Conservation (phyloP, 1,140 invertebrate species). For the Propsilocerus akamusi region DNA sequence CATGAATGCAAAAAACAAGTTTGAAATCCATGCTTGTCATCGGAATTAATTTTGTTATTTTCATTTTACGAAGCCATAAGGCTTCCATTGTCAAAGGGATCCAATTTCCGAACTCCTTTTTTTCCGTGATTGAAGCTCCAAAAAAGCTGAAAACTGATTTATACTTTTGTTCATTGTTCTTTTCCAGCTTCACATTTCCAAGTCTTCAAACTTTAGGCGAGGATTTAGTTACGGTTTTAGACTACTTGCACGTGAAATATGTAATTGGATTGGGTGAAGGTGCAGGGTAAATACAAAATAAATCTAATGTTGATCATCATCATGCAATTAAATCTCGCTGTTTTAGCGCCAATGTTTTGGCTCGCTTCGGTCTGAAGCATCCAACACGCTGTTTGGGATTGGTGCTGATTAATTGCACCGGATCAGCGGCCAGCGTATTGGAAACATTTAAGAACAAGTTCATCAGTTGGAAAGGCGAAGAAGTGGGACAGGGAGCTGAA, state of each 20-base stretch:
- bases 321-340: background rate
- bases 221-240: constrained; percentile 61
- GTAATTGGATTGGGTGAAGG: constrained; percentile 77
- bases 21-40: too few species aligned
- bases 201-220: constrained; percentile 66
- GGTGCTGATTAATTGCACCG: constrained; percentile 74
- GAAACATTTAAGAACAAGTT: constrained; percentile 75
- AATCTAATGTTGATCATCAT: background rate
- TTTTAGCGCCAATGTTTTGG: constrained; percentile 61
- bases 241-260: constrained; percentile 58
- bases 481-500: constrained; percentile 58
- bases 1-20: background rate
- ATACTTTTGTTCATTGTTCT: background rate
- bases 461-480: constrained; percentile 51
- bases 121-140: background rate
- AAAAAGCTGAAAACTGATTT: background rate
- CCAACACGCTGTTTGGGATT: constrained; percentile 56
- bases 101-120: background rate
- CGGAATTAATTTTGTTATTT: too few species aligned
- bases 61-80: too few species aligned
- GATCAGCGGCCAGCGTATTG: constrained; percentile 67
- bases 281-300: constrained; percentile 29
- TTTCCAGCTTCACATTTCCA: constrained; percentile 55
- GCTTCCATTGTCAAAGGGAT: too few species aligned
- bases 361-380: constrained; percentile 64